Evolutionary conservation across 2,113 vertebrate genomes (phyloP), one percentile per base, ranked within the genome.

Genomic region (Bostrychus sinensis): DNA sequence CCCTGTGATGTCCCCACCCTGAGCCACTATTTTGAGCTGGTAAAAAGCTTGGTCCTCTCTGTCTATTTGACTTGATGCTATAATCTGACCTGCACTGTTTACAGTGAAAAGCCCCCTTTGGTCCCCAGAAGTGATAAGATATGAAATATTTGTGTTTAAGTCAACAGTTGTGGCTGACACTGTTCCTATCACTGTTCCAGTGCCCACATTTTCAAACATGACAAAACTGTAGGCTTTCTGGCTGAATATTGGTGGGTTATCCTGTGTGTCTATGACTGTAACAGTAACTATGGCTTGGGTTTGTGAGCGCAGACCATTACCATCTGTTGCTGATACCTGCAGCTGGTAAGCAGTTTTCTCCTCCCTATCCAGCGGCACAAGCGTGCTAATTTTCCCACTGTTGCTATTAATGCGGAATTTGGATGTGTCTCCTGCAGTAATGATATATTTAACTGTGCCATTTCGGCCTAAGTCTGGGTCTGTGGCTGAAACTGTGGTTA

Each of bases 261-360:
- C 97, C 78, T 98, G 97, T 0, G 96, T 97, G 81, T 98, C 97
- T 69, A 98, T 78, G 2, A 99, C 97, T 2, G 94, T 98, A 54
- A 99, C 88, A 14, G 97, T 99, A 37, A 99, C 95, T 41, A 98
- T 94, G 7, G 96, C 97, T 57, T 93, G 96, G 16, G 88, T 92
- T 62, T 95, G 90, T 0, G 97, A 96, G 9, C 92, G 95, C 48
- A 96, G 91, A 22, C 93, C 89, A 9, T 95, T 92, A n/a, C 95
- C 95, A 7, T 99, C 97, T 5, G 89, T 93, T 17, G 95, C 97
- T 20, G 94, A 91, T 0, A 98, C 83, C 89, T 96, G 94, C 64
- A 99, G 72, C 85, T 98, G 96, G 80, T 98, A 96, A 20, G 94
- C 87, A 13, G 95, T 98, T 86, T 94, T 96, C 73, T 98, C 96